Evolutionary conservation across 2,888 invertebrate genomes (phyloP), one percentile per base, ranked within the genome.

Genomic region (Eucriotettix oculatus): DNA sequence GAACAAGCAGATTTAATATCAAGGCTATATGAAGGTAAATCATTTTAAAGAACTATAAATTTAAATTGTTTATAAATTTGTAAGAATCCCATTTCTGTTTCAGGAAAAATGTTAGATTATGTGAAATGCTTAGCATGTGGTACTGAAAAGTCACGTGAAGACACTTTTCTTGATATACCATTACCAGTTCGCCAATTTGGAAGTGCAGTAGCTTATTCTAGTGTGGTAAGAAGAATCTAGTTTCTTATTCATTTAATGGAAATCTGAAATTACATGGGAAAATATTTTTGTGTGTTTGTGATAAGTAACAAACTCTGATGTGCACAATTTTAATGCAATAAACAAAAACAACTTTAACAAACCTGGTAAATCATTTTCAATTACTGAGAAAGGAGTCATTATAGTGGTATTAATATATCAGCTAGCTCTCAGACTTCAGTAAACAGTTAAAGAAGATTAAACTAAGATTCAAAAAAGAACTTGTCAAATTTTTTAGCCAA

Each of bases 91-190:
- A 29, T 29, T 29, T 56, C 14, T 59, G 60, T 59, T 68, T 29
- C 64, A 76, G 83, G 83, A 55, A 84, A 85, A 71, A 85, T 91
- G 84, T 85, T 87, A 66, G 92, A 93, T 75, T 92, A 91, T 70
- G 90, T 93, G 11, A 90, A 88, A 72, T 93, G 93, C 73, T 74
- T 90, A 63, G 87, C 88, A 71, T 93, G 93, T 75, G 80, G 83
- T 48, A 85, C 84, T 54, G 90, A 90, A 71, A 90, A 89, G 72
- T 85, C 85, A 14, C 79, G 89, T 60, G 85, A 85, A 67, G 91
- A 91, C 71, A 85, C 86, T 16, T 92, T 89, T 71, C 77, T 90
- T 57, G 92, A 92, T 74, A 87, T 93, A 62, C 90, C 91, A 9
- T 75, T 93, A 63, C 90, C 91, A 9, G 87, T 93, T 29, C 79